phyloP scores from a whole-genome alignment of 2,113 vertebrate genomes.

The Salvelinus sp. region DNA sequence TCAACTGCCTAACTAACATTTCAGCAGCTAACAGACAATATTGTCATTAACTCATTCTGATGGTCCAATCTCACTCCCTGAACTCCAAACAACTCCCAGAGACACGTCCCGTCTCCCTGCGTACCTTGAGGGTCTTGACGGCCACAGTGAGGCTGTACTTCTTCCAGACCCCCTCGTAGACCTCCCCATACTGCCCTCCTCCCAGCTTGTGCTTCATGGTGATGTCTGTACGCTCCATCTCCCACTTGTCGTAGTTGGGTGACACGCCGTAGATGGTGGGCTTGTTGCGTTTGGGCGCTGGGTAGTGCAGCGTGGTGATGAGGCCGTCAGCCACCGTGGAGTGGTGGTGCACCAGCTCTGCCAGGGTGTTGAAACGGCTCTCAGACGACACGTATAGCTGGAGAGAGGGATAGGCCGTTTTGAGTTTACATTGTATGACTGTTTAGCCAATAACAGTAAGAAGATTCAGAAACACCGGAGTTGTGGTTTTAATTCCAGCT shows the following conservation, averaged over 20 bases:
- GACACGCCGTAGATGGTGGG: constrained; percentile 97
- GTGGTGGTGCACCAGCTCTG: constrained; percentile 96
- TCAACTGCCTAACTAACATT: background rate
- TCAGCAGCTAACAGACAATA: background rate
- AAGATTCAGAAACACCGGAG: no score
- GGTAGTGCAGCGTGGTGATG: constrained; percentile 97
- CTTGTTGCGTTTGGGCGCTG: constrained; percentile 96
- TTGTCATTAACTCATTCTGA: background rate
- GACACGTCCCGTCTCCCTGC: background rate
- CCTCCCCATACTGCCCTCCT: constrained; percentile 96
- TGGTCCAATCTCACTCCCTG: background rate
- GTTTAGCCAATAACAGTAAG: no score
- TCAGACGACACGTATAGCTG: constrained; percentile 98
- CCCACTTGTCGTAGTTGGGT: constrained; percentile 98
- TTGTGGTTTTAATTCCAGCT: no score
- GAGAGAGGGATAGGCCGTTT: background rate
- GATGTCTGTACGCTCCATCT: constrained; percentile 98
- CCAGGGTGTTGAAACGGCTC: constrained; percentile 96
- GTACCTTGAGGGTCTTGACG: constrained; percentile 95
- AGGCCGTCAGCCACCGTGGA: constrained; percentile 95
- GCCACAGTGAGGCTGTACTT: constrained; percentile 97
- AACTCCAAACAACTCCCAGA: background rate
- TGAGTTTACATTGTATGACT: no score
- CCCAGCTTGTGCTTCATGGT: constrained; percentile 99
- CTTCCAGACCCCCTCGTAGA: constrained; percentile 98